Evolutionary conservation across 1,140 invertebrate species (phyloP).

Genomic region (Uloborus diversus): DNA sequence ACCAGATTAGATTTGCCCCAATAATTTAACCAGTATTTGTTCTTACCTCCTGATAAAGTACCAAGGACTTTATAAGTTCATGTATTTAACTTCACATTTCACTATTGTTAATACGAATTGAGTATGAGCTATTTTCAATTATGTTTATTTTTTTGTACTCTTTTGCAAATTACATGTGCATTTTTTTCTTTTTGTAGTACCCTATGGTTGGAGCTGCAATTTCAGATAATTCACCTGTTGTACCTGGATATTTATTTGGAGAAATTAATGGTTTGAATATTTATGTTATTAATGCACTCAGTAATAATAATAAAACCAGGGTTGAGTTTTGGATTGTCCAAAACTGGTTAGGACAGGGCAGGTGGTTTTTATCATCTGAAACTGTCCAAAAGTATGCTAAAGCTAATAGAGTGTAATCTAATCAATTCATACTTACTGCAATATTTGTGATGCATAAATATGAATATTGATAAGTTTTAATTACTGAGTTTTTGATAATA

Average conservation of each 20-base stretch:
- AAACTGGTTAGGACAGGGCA: no score
- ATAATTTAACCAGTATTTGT: not conserved
- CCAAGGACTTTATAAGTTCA: not conserved
- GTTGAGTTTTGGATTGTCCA: no score
- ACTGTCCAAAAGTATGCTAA: no score
- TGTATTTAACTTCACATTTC: not conserved
- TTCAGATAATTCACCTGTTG: constrained; percentile 10
- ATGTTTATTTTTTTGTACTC: not conserved
- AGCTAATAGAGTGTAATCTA: no score
- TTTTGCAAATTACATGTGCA: not conserved
- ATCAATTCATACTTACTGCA: no score
- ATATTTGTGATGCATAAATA: no score
- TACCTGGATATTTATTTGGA: constrained; percentile 46
- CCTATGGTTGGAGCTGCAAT: constrained; percentile 22
- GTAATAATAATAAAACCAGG: no score
- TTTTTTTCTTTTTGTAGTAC: constrained; percentile 13
- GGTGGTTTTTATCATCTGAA: no score
- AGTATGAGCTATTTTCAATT: not conserved
- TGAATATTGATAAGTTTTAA: no score
- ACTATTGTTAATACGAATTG: not conserved
- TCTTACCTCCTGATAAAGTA: not conserved
- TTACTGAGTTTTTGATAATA: no score
- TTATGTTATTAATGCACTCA: not conserved
- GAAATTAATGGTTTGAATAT: constrained; percentile 45
- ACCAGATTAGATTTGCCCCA: not conserved